Percentiles rank a stretch among this genome's conserved stretches.
Conservation (phyloP, 2,888 invertebrate species). For the Mesorhabditis sp. region DNA sequence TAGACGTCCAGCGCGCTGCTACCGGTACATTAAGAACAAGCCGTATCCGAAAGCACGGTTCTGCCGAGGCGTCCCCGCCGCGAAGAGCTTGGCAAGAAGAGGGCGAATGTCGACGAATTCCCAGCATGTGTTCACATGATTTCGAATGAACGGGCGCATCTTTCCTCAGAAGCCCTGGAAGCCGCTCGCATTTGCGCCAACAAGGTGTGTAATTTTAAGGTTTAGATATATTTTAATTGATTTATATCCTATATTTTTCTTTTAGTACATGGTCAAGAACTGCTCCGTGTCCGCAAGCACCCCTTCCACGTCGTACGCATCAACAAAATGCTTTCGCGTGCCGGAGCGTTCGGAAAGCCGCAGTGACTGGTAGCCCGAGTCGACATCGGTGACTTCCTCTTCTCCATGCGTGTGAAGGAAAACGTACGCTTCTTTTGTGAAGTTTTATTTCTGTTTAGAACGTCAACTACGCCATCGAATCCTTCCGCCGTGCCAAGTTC, state of each 20-base stretch:
- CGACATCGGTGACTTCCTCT: slow-evolving; percentile 94
- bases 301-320: slow-evolving; percentile 99
- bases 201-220: slow-evolving; percentile 65
- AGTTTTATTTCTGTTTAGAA: slow-evolving; percentile 62
- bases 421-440: slow-evolving; percentile 60
- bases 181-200: slow-evolving; percentile 99
- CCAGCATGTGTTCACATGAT: slow-evolving; percentile 96
- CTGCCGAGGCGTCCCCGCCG: slow-evolving; percentile 98
- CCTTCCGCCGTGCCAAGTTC: slow-evolving; percentile 97
- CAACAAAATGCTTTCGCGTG: slow-evolving; percentile 99
- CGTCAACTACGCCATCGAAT: slow-evolving; percentile 92
- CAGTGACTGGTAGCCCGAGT: slow-evolving; percentile 99
- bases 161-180: slow-evolving; percentile 96
- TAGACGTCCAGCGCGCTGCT: slow-evolving; percentile 97
- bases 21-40: slow-evolving; percentile 99
- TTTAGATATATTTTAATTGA: not conserved
- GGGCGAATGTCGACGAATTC: slow-evolving; percentile 92
- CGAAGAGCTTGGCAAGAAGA: slow-evolving; percentile 97
- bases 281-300: slow-evolving; percentile 96
- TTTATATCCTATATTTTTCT: not conserved
- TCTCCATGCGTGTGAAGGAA: slow-evolving; percentile 94
- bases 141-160: slow-evolving; percentile 97
- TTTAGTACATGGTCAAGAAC: slow-evolving; percentile 75
- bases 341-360: slow-evolving; percentile 98
- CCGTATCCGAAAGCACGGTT: slow-evolving; percentile 99